Conservation (phyloP, 2,113 vertebrate genomes). For the Synodontis membranacea region DNA sequence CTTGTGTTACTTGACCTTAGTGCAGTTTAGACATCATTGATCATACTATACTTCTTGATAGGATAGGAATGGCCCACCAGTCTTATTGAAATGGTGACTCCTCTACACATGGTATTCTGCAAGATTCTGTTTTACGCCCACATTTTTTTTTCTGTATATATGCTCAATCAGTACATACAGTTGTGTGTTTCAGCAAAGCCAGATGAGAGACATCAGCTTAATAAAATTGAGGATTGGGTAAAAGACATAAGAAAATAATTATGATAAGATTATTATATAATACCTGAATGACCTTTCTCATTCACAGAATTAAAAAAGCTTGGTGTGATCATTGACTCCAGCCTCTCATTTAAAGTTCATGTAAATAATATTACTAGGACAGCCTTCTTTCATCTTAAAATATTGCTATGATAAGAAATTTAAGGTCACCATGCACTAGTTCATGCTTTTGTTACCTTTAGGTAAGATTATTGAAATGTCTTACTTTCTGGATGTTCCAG, state of each 20-base stretch:
- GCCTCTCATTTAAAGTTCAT: background rate
- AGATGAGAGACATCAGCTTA: background rate
- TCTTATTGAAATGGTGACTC: background rate
- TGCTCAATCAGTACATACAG: background rate
- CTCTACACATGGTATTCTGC: background rate
- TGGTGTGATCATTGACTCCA: background rate
- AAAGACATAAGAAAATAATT: no score
- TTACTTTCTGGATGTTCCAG: background rate
- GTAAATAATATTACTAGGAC: background rate
- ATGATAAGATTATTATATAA: no score
- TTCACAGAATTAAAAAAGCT: background rate
- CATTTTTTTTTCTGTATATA: background rate
- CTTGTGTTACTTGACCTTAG: no score
- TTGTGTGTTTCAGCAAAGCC: background rate
- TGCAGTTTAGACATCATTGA: background rate
- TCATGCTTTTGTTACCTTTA: background rate
- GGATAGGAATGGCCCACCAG: background rate
- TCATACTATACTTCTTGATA: background rate
- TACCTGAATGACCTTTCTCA: background rate
- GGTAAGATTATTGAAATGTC: no score
- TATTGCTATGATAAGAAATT: background rate
- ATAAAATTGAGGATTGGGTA: background rate
- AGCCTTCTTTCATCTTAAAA: background rate
- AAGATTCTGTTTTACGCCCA: background rate
- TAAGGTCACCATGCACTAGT: background rate